Percentiles rank a stretch among this genome's conserved stretches.
Conservation (phyloP, 1,140 invertebrate species). For the Habropoda laboriosa region DNA sequence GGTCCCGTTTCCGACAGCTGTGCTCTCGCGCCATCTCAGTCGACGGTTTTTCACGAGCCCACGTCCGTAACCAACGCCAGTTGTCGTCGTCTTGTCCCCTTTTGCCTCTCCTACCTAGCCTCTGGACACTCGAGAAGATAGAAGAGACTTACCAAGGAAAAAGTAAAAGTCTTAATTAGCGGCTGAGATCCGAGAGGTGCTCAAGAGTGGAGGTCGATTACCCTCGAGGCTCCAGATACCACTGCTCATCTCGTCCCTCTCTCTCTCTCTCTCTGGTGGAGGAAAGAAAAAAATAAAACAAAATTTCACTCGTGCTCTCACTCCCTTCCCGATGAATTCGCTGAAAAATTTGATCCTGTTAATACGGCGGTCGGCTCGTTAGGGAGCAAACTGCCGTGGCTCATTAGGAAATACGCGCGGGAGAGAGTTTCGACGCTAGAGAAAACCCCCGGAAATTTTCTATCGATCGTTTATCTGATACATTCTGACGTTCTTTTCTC, state of each 20-base stretch:
- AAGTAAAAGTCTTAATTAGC: slow-evolving; percentile 71
- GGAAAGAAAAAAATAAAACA: neutral
- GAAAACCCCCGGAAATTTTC: neutral
- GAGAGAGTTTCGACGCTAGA: neutral
- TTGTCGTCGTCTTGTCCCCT: slow-evolving; percentile 15
- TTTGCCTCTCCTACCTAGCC: neutral
- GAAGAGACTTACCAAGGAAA: slow-evolving; percentile 59
- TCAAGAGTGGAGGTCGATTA: slow-evolving; percentile 64
- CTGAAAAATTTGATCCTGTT: slow-evolving; percentile 62
- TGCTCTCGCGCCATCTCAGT: slow-evolving; percentile 31
- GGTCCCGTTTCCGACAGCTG: slow-evolving; percentile 45
- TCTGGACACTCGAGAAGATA: slow-evolving; percentile 53
- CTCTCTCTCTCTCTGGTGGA: slow-evolving; percentile 6
- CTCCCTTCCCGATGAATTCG: slow-evolving; percentile 19
- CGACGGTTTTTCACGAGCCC: slow-evolving; percentile 42
- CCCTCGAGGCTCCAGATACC: slow-evolving; percentile 50
- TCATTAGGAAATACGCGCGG: slow-evolving; percentile 30
- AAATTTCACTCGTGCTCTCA: slow-evolving; percentile 17
- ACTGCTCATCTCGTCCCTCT: slow-evolving; percentile 42
- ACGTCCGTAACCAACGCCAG: slow-evolving; percentile 39
- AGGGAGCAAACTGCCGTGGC: slow-evolving; percentile 44
- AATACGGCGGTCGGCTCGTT: slow-evolving; percentile 53
- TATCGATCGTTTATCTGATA: neutral
- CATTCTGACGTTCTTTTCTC: too few relatives aligned
- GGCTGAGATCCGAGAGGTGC: slow-evolving; percentile 64